Evolutionary conservation across 92 coral and sea anemone genomes (phyloP), one percentile per base, ranked within the genome.

Genomic region (Parazoanthus darwini): DNA sequence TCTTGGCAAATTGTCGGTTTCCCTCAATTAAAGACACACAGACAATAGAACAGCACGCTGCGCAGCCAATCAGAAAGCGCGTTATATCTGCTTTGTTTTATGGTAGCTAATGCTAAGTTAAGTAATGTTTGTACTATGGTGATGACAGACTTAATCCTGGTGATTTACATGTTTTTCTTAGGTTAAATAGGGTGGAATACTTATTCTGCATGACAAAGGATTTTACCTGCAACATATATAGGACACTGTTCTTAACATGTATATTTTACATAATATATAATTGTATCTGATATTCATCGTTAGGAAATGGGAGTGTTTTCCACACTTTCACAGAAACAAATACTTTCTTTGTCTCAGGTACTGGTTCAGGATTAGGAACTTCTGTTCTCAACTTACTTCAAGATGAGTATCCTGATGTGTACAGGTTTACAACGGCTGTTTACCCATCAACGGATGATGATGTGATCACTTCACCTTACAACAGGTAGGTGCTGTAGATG

Each of bases 331-430:
- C 11, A 18, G 8, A 23, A 1, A 23, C 13, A 42, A 3, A 23
- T 83, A 16, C 6, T 86, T 78, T 59, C 51, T 14, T 46, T 75
- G 66, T 71, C 20, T 8, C 76, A 96, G 99, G 99, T 74, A 97
- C 99, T 81, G 99, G 99, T 79, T 97, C 99, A 66, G 99, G 99
- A 22, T 90, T 97, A 48, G 99, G 99, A 25, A 97, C 99, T 4
- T 95, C 91, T 74, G 97, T 97, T 29, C 93, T 97, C 2, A 94
- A 96, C 75, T 94, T 94, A 20, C 89, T 97, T 4, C 96, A 96
- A 73, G 99, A 95, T 72, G 94, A 97, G 38, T 97, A 95, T n/a
- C 98, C 99, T 59, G 99, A 97, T 44, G 98, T 97, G 51, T 97
- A 97, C 79, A 90, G 99, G 82, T 97, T 97, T 82, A 97, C 99